Evolutionary conservation across 2,797 vertebrate species (phyloP), one percentile per base, ranked within the genome.

Genomic region (Parambassis ranga): DNA sequence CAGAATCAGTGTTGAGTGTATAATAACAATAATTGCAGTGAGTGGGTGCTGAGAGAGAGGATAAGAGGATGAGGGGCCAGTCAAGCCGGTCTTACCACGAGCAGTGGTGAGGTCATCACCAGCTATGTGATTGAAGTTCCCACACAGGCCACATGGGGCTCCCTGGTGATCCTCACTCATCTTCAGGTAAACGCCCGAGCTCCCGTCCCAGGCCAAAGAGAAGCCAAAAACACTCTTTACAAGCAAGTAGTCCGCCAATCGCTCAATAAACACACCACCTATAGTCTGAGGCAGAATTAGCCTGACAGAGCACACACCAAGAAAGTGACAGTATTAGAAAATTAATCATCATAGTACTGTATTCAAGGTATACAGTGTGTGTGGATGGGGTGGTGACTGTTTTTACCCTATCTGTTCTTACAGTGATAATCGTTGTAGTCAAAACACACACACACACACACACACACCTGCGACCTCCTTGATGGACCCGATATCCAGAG

Each of bases 151-250:
- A 91, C 96, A 98, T 18, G 95, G 82, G 71, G 93, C 90, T 33
- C 94, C 95, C 77, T 93, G 96, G 85, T 98, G 95, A 57, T 95
- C 94, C 77, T 96, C 95, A 4, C 94, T 95, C 82, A 99, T 89
- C 83, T 98, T 98, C 81, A 99, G 92, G 84, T 99, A 99, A 86
- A 98, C 90, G 16, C 95, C 98, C 1, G 96, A 95, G 81, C 90
- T 91, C 71, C 98, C 98, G 76, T 99, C 98, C 98, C 97, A 99
- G 70, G 98, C 98, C 90, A 99, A 81, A 30, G 96, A 98, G 91
- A 99, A 97, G 57, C 98, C 97, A 84, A 98, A 98, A 15, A 94
- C 96, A 51, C 95, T 98, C 90, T 98, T 99, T 84, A 98, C 95
- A 42, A 99, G 89, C 84, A 98, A 92, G 82, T 99, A 99, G 86